Evolutionary conservation across 2,797 vertebrate genomes (phyloP), one percentile per base, ranked within the genome.

Genomic region (Fratercula arctica): DNA sequence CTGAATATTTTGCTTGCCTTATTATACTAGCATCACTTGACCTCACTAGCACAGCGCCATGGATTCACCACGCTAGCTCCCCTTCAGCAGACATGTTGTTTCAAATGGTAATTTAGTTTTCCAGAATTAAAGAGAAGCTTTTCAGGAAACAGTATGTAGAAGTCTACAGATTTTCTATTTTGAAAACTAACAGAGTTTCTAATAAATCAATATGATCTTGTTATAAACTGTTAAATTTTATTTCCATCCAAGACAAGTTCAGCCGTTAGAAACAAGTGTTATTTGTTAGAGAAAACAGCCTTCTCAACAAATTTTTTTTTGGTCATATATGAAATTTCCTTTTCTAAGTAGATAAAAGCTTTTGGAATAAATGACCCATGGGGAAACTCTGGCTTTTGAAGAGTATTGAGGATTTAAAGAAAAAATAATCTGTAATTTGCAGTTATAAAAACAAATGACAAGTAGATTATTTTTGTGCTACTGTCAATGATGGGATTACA

Each of bases 381-480:
- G 57, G 45, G 75, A 95, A 95, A 85, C 70, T 63, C 87, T 21
- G 9, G 11, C 46, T 92, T 95, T 4, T 1, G 48, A 95, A 90
- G 41, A 83, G 53, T 86, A 92, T 33, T 72, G 31, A 87, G 35
- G 26, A 64, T 37, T 86, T 10, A 1, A 41, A 51, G 90, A 91
- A 83, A 74, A 78, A 83, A 91, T 59, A 69, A 85, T 50, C 69
- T 93, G 61, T 88, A 87, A 94, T 88, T 87, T 95, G 61, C 84
- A 80, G 61, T 95, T 95, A 93, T 67, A 93, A 89, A 94, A 61
- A 80, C 33, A 73, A 87, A 76, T 79, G 74, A 87, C 43, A 73
- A 46, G 51, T 66, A 83, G 28, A 48, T 69, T 68, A 48, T 37
- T 67, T 85, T 74, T 60, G 45, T 78, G 56, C 28, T 48, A 59